Evolutionary conservation across 2,113 vertebrate genomes (phyloP).

Genomic region (Nyctibius bracteatus): DNA sequence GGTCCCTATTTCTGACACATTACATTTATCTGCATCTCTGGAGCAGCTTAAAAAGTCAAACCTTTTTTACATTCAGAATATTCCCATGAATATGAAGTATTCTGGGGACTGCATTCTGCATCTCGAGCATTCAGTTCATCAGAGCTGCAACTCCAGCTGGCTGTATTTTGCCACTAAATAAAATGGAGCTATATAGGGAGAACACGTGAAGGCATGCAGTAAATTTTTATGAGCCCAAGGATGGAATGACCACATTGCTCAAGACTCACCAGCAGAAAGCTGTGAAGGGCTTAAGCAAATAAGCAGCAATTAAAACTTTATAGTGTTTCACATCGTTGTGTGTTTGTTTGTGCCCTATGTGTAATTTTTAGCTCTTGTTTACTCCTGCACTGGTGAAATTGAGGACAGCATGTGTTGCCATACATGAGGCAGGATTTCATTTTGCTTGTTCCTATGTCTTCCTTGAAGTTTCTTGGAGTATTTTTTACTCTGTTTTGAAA

Average conservation of each 20-base stretch:
- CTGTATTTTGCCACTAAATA: conserved; percentile 15
- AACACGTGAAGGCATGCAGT: conserved; percentile 2
- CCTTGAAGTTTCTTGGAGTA: neutral
- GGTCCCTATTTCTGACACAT: conserved; percentile 55
- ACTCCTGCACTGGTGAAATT: neutral
- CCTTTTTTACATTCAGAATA: conserved; percentile 20
- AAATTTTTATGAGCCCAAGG: conserved; percentile 40
- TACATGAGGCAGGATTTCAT: neutral
- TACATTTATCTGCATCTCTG: conserved; percentile 61
- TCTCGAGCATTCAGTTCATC: conserved; percentile 46
- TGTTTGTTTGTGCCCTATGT: neutral
- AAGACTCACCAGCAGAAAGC: conserved; percentile 3
- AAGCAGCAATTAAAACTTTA: conserved; percentile 16
- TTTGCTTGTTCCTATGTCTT: neutral
- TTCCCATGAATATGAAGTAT: conserved; percentile 45
- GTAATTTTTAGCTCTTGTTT: conserved; percentile 9
- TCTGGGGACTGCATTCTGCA: conserved; percentile 36
- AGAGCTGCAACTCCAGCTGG: conserved; percentile 54
- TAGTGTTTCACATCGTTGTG: neutral
- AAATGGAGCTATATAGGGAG: conserved; percentile 42
- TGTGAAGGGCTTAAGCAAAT: conserved; percentile 17
- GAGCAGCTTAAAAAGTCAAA: conserved; percentile 42
- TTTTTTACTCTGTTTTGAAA: neutral
- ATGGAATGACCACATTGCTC: conserved; percentile 45
- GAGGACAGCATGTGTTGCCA: neutral